Evolutionary conservation across 2,797 vertebrate genomes (phyloP).

Genomic region (Betta splendens): DNA sequence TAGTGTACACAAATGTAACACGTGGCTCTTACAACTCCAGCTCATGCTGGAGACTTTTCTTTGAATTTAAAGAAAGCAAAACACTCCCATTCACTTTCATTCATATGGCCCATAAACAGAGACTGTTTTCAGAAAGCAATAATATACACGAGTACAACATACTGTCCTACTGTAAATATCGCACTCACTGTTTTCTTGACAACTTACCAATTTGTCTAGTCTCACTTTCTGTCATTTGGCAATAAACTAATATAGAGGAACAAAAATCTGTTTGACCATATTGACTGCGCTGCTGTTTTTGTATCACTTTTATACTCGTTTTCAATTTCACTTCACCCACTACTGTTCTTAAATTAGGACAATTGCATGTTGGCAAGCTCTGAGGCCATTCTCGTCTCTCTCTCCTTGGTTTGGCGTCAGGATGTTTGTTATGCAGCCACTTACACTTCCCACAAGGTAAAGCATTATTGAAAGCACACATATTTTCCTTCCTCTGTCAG

Average conservation of each 20-base stretch:
- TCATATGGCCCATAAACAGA: background rate
- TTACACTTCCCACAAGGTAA: conserved; percentile 23
- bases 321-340: conserved; percentile 28
- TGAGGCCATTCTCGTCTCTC: conserved; percentile 15
- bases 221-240: conserved; percentile 5
- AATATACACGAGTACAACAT: background rate
- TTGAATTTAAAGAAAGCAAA: background rate
- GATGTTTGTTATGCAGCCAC: conserved; percentile 22
- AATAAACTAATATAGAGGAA: background rate
- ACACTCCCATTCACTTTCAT: background rate
- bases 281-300: conserved; percentile 30
- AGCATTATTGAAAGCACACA: conserved; percentile 10
- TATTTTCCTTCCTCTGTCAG: conserved; percentile 1
- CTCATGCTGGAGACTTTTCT: background rate
- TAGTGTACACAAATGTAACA: conserved; percentile 44
- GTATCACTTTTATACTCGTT: conserved; percentile 18
- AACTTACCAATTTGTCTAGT: background rate
- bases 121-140: background rate
- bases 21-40: too few species aligned
- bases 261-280: conserved; percentile 35
- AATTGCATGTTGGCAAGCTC: conserved; percentile 22
- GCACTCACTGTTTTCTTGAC: background rate
- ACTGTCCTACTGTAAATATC: background rate
- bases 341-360: conserved; percentile 28
- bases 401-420: conserved; percentile 21